Evolutionary conservation across 2,113 vertebrate species (phyloP).

Genomic region (Pluvianellus socialis): DNA sequence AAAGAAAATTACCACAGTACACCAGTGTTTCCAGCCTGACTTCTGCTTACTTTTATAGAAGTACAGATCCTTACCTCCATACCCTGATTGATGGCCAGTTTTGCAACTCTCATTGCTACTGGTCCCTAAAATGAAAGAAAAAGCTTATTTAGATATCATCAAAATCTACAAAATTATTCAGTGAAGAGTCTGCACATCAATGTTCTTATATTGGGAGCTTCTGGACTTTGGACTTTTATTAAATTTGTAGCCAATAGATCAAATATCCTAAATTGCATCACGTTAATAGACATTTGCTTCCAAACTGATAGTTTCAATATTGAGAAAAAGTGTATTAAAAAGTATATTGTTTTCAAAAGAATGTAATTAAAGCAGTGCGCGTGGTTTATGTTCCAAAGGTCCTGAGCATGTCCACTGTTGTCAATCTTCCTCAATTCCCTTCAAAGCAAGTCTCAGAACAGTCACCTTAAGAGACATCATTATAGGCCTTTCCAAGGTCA

Average conservation of each 20-base stretch:
- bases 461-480: neutral
- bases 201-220: neutral
- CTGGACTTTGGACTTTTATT: neutral
- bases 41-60: neutral
- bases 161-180: neutral
- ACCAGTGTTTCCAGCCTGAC: neutral
- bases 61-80: slow-evolving; percentile 86
- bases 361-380: neutral
- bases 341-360: neutral
- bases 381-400: neutral
- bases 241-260: neutral
- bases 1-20: neutral
- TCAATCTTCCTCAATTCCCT: neutral
- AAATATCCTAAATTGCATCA: neutral
- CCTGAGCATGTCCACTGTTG: neutral
- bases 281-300: neutral
- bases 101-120: slow-evolving; percentile 95
- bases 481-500: neutral
- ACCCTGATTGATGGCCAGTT: slow-evolving; percentile 94
- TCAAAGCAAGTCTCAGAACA: neutral
- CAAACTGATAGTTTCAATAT: neutral
- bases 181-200: neutral
- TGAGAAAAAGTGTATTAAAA: neutral
- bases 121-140: slow-evolving; percentile 84
- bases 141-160: neutral